phyloP scores from a whole-genome alignment of 2,888 invertebrate species.

The Himalopsyche tibetana region DNA sequence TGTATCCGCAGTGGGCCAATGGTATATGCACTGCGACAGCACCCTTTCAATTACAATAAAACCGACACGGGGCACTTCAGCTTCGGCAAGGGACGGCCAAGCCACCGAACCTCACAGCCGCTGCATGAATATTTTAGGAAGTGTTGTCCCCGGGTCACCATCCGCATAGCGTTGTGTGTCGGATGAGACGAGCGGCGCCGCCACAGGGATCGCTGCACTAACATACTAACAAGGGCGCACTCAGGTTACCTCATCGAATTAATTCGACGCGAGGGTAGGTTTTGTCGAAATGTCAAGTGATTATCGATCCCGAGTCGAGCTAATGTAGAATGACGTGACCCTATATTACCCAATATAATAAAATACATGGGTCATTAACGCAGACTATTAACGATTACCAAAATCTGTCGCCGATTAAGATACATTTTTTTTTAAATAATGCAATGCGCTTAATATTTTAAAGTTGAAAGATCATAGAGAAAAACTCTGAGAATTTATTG shows the following conservation, averaged over 20 bases:
- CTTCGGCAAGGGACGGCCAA: not conserved
- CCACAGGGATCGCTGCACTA: not conserved
- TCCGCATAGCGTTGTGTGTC: not conserved
- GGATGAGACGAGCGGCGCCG: not conserved
- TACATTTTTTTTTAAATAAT: too few species aligned
- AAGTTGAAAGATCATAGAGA: too few species aligned
- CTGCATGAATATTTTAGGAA: slow-evolving; percentile 24
- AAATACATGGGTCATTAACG: too few species aligned
- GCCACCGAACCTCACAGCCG: not conserved
- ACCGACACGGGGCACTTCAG: not conserved
- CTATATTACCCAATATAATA: too few species aligned
- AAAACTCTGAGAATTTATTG: too few species aligned
- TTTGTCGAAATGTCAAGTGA: slow-evolving; percentile 32
- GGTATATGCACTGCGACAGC: not conserved
- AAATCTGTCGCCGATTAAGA: too few species aligned
- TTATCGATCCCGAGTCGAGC: not conserved
- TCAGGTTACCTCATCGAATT: slow-evolving; percentile 20
- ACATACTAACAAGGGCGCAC: slow-evolving; percentile 23
- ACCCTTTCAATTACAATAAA: not conserved
- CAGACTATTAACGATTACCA: too few species aligned
- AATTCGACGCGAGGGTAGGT: not conserved
- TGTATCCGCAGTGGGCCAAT: slow-evolving; percentile 15
- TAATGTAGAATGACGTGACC: too few species aligned
- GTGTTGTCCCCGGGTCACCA: not conserved
- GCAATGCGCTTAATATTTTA: too few species aligned